Base-by-base conservation (phyloP, 2,888 invertebrate species). In the Tachystola acroxantha region DNA sequence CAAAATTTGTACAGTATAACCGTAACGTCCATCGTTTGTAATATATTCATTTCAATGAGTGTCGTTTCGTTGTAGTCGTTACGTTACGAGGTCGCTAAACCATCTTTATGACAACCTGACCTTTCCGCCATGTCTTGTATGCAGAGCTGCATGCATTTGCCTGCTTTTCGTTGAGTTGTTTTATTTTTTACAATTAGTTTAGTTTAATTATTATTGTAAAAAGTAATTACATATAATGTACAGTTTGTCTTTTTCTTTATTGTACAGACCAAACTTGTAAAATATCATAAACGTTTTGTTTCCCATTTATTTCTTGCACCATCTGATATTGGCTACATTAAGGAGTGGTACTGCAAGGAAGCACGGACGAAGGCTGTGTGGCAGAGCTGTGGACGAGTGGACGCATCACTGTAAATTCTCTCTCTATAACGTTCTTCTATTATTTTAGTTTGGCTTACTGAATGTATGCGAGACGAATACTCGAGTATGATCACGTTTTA, bases 81-180 rank as follows among this genome's bases (percentile, higher is more conserved):
- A n/a, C n/a, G n/a, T n/a, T n/a, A 77, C 70, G 82, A 84, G 88
- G 88, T 88, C 88, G 79, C 69, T 50, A 79, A 87, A 76, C 70
- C 77, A 74, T 89, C 88, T 87, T n/a, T 90, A 89, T 88, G 90
- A 89, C 90, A 88, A 91, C 89, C 89, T 89, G 90, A 90, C 89
- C 88, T 88, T 88, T 84, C 89, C 88, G 89, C 89, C 89, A 89
- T 89, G 89, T 82, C 84, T 85, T 86, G 87, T 87, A 88, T 86
- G 88, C 87, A 84, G 86, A 79, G 88, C 87, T 72, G 91, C 91
- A 90, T 90, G 90, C 88, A 79, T 80, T 89, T 91, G 91, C 91
- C 91, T 91, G 91, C 90, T 90, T 89, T 91, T 85, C 85, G 88
- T 89, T 89, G 79, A 74, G 88, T 88, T 88, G 55, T 77, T 70